A percentile compares a stretch with the other conserved stretches of the same genome.
Conservation (phyloP, 1,140 invertebrate species). For the Amphibalanus amphitrite region DNA sequence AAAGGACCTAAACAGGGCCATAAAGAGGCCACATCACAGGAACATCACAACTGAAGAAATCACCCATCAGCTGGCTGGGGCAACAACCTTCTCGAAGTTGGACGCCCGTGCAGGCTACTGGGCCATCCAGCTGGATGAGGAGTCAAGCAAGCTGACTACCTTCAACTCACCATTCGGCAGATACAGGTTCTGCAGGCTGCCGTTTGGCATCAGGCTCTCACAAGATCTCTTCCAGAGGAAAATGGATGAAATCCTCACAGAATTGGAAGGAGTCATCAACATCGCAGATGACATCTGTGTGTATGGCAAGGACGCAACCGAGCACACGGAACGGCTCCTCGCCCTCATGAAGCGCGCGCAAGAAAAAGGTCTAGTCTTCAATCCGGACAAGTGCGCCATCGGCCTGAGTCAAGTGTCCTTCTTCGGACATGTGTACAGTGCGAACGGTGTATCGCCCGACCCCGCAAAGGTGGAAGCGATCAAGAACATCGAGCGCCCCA, state of each 20-base stretch:
- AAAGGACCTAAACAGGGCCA: neutral
- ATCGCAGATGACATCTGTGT: neutral
- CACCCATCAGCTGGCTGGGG: neutral
- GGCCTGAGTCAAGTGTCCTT: too few species aligned
- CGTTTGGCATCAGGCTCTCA: neutral
- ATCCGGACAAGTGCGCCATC: too few species aligned
- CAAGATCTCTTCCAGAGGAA: neutral
- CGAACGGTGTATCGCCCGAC: too few species aligned
- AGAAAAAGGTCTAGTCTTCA: too few species aligned
- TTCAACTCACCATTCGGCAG: neutral
- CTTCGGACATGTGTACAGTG: too few species aligned
- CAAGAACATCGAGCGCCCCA: too few species aligned
- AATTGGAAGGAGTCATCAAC: neutral
- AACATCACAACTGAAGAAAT: neutral
- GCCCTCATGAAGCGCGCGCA: too few species aligned
- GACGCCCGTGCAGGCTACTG: neutral
- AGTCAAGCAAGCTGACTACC: neutral
- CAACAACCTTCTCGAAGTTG: neutral
- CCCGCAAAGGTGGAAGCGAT: too few species aligned
- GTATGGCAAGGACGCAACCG: neutral
- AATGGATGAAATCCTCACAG: neutral
- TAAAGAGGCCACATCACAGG: neutral
- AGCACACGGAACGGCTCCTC: neutral
- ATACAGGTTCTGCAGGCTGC: neutral
- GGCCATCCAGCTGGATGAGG: neutral